Conservation (phyloP, 2,797 vertebrate species). For the Clarias fuscus region DNA sequence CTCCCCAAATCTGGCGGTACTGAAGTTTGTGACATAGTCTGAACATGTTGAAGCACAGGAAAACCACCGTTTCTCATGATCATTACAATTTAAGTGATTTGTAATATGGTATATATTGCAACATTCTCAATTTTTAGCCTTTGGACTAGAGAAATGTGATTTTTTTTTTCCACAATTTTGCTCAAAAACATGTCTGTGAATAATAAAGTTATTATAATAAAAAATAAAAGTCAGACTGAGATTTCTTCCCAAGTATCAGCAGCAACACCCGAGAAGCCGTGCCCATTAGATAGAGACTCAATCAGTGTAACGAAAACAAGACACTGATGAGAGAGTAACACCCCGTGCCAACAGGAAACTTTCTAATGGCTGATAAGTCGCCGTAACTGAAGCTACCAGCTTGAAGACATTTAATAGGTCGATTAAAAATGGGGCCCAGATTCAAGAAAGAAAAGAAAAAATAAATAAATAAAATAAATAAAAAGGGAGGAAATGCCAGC, state of each 20-base stretch:
- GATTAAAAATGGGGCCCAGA: neutral
- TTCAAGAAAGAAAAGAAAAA: neutral
- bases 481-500: slow-evolving; percentile 20
- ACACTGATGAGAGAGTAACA: neutral
- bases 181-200: neutral
- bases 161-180: neutral
- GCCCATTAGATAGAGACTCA: neutral
- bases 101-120: neutral
- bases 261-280: too few species aligned
- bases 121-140: neutral
- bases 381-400: neutral
- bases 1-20: neutral
- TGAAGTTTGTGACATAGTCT: neutral
- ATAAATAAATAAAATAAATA: neutral
- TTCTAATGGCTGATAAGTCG: neutral
- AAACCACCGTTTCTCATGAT: neutral
- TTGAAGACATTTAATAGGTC: slow-evolving; percentile 10
- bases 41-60: neutral
- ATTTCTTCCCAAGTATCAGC: neutral
- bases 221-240: too few species aligned
- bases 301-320: slow-evolving; percentile 2
- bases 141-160: neutral
- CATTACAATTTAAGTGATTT: neutral
- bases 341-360: slow-evolving; percentile 2
- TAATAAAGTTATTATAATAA: too few species aligned